phyloP scores from a whole-genome alignment of 2,888 invertebrate genomes.

The Chalcosyrphus nemorum region DNA sequence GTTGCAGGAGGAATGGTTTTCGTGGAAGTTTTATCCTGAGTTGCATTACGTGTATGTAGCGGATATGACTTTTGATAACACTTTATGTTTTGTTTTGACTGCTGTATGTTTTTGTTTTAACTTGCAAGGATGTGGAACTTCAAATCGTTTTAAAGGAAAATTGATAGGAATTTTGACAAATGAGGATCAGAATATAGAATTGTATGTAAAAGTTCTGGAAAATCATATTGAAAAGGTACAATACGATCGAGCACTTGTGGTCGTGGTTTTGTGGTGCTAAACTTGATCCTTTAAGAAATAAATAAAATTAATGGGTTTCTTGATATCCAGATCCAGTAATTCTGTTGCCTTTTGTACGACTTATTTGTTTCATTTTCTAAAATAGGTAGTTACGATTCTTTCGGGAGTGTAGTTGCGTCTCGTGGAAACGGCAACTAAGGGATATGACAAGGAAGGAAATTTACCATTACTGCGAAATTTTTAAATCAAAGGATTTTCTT shows the following conservation, averaged over 20 bases:
- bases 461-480: neutral
- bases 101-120: neutral
- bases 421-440: no score
- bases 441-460: no score
- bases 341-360: no score
- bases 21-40: neutral
- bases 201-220: neutral
- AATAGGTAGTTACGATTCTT: no score
- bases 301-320: no score
- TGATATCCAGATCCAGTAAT: no score
- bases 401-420: no score
- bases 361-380: no score
- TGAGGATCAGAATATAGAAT: neutral
- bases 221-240: no score
- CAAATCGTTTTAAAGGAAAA: neutral
- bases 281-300: no score
- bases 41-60: neutral
- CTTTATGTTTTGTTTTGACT: neutral
- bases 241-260: no score
- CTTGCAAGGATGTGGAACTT: neutral
- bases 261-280: no score
- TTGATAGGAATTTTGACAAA: neutral
- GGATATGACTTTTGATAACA: neutral
- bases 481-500: neutral
- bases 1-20: conserved; percentile 22